phyloP scores from a whole-genome alignment of 2,797 vertebrate species.

The Cryptoblepharus egeriae region DNA sequence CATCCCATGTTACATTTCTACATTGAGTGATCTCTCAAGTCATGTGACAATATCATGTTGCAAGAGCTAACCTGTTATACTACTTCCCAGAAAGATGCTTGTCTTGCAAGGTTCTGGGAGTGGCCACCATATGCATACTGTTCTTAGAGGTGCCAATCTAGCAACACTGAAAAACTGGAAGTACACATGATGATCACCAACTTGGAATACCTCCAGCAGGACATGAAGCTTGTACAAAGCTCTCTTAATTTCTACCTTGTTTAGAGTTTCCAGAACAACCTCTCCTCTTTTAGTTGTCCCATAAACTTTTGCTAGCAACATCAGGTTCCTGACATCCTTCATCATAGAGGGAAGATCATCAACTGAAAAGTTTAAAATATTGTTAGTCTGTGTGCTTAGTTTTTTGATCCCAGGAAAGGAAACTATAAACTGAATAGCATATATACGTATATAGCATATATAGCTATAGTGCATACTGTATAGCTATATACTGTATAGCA shows the following conservation, averaged over 20 bases:
- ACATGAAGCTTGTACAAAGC: background rate
- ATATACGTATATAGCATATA: too few relatives aligned
- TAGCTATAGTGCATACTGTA: too few relatives aligned
- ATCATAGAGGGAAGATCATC: constrained; percentile 73
- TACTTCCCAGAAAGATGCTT: background rate
- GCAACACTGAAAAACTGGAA: background rate
- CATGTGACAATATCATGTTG: background rate
- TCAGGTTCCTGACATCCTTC: constrained; percentile 75
- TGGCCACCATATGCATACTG: background rate
- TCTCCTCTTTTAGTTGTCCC: constrained; percentile 63
- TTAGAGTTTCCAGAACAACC: constrained; percentile 66
- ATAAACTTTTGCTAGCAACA: constrained; percentile 73
- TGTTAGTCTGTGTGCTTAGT: background rate
- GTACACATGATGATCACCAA: background rate
- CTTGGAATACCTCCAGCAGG: background rate
- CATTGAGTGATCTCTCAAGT: too few relatives aligned
- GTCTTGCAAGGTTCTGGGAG: background rate
- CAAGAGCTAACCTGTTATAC: background rate
- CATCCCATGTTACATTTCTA: background rate
- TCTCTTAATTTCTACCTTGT: constrained; percentile 67
- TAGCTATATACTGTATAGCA: too few relatives aligned
- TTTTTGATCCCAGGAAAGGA: background rate
- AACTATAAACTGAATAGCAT: too few relatives aligned
- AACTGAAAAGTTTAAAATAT: constrained; percentile 59
- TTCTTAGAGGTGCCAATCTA: background rate